Conservation (phyloP, 2,797 vertebrate species). For the Neopelma chrysocephalum region DNA sequence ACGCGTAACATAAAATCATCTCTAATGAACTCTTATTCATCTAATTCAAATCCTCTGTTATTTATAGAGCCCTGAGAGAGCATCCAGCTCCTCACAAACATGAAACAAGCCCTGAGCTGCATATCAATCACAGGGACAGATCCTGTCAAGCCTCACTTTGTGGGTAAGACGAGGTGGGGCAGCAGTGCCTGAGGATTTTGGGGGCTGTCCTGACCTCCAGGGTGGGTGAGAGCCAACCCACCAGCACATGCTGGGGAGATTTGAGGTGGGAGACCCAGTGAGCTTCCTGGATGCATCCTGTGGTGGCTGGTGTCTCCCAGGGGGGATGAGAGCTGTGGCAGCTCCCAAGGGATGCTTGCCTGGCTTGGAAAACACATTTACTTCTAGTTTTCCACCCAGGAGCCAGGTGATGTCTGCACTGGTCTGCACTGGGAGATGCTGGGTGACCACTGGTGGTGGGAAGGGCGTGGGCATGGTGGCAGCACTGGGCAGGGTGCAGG, state of each 20-base stretch:
- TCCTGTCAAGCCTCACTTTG: not conserved
- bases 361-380: not conserved
- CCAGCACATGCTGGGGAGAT: not conserved
- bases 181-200: accelerated
- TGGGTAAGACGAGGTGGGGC: not conserved
- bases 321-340: not conserved
- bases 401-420: not conserved
- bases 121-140: constrained; percentile 18
- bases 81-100: constrained; percentile 46
- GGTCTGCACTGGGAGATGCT: not conserved
- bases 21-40: constrained; percentile 38
- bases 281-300: accelerated
- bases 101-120: constrained; percentile 24
- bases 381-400: not conserved
- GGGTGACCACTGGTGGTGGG: accelerated
- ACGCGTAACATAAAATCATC: constrained; percentile 11
- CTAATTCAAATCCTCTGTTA: constrained; percentile 42
- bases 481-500: not conserved
- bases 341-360: not conserved
- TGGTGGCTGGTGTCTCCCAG: not conserved
- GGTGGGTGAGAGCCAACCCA: not conserved
- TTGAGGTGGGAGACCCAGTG: not conserved
- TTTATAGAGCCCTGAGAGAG: constrained; percentile 44
- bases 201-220: not conserved
- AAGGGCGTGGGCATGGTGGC: not conserved